Evolutionary conservation across 2,888 invertebrate genomes (phyloP), one percentile per base, ranked within the genome.

Genomic region (Beris chalybata): DNA sequence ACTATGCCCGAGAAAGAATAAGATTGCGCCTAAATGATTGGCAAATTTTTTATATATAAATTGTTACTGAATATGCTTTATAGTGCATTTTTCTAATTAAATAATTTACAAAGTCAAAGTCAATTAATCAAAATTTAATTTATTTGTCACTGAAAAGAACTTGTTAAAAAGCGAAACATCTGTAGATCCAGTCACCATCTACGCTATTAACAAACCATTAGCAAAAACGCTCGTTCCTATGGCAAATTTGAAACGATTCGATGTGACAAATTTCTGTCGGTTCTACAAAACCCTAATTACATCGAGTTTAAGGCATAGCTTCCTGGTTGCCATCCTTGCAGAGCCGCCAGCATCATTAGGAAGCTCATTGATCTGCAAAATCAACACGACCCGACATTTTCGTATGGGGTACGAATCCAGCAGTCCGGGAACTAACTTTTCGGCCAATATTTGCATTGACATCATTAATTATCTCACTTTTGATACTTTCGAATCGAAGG

Each of bases 391-490:
- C 43, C 12, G 38, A 38, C 15, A 50, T 32, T 52, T 43, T 30
- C 12, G 15, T 31, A 12, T 30, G 38, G 4, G 4, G 13, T 31
- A 29, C 15, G 29, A 13, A 30, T 52, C 52, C 7, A 52, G 30
- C 30, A 32, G 30, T 22, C 3, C 22, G 52, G 47, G 5, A 52
- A 30, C 45, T 15, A 64, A 30, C 53, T 45, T 44, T 31, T 32
- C 30, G 61, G 54, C 59, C 65, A 69, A 69, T 69, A 69, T 69
- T 69, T 69, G 69, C 69, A 67, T 69, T 69, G 56, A 47, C 65
- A 69, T 69, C 67, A 65, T 67, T 65, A 67, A 67, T 69, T 65
- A 67, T 59, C 65, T 38, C 29, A 61, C 52, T 59, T 47, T 59
- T 45, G 47, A 13, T 30, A 59, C 31, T 59, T 44, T 45, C 5